Evolutionary conservation across 2,113 vertebrate genomes (phyloP).

Genomic region (Pseudopodoces humilis): DNA sequence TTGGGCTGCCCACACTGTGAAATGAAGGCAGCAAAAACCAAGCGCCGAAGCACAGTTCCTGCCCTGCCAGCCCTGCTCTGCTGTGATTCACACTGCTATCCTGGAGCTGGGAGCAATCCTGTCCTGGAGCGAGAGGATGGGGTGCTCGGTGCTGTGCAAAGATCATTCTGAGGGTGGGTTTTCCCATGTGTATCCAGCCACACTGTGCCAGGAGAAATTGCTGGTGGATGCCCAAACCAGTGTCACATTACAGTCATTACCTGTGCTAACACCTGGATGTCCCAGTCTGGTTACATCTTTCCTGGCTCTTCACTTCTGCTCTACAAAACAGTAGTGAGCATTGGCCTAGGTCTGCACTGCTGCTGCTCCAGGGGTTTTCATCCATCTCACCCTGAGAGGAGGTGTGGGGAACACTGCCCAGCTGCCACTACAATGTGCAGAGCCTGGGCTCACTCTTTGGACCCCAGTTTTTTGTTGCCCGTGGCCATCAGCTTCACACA

Average conservation of each 20-base stretch:
- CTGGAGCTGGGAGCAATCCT: not conserved
- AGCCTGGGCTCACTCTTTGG: not conserved
- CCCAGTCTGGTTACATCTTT: not conserved
- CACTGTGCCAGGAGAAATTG: not conserved
- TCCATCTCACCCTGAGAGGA: not conserved
- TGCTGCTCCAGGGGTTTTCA: not conserved
- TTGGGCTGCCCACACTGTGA: not conserved
- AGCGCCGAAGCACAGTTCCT: rapidly evolving
- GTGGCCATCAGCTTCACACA: not conserved
- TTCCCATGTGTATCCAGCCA: not conserved
- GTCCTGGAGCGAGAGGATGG: rapidly evolving
- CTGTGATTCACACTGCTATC: not conserved
- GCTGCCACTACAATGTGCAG: not conserved
- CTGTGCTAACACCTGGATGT: not conserved
- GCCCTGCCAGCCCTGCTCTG: not conserved
- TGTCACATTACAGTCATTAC: not conserved
- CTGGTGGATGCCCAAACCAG: not conserved
- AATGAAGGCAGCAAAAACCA: conserved; percentile 23
- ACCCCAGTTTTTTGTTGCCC: not conserved
- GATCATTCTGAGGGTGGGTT: not conserved
- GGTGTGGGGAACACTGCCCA: not conserved
- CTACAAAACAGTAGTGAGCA: not conserved
- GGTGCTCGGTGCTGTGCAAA: rapidly evolving
- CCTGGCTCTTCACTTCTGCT: not conserved
- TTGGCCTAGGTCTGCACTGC: not conserved